Conservation (phyloP, 2,888 invertebrate species). For the Neoaliturus tenellus region DNA sequence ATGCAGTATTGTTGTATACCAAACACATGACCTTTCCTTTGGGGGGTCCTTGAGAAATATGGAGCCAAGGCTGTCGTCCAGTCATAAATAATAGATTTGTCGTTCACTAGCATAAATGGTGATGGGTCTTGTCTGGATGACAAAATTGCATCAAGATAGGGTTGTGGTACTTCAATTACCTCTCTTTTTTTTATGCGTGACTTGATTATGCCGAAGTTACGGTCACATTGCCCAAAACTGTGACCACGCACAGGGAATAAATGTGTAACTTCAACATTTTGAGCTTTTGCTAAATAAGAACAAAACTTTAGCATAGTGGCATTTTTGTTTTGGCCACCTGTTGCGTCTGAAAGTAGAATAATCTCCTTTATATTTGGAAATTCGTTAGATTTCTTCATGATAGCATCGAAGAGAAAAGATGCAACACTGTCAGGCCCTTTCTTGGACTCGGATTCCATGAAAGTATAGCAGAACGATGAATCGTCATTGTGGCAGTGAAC, state of each 20-base stretch:
- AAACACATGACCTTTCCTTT: background rate
- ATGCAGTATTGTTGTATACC: constrained; percentile 24
- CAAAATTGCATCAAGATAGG: constrained; percentile 15
- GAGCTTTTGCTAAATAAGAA: constrained; percentile 26
- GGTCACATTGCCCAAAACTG: constrained; percentile 43
- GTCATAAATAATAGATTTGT: constrained; percentile 11
- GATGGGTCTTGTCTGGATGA: constrained; percentile 7
- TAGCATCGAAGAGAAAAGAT: constrained; percentile 58
- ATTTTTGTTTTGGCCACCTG: constrained; percentile 59
- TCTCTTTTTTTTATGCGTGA: background rate
- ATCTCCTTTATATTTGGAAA: constrained; percentile 53
- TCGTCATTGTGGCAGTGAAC: too few relatives aligned
- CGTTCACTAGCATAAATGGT: background rate
- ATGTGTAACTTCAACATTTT: constrained; percentile 22
- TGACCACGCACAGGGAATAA: constrained; percentile 42
- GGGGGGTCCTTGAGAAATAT: background rate
- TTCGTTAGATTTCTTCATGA: constrained; percentile 31
- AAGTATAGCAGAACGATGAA: constrained; percentile 15
- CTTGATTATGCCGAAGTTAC: constrained; percentile 44
- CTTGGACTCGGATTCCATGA: constrained; percentile 56
- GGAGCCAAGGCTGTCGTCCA: background rate
- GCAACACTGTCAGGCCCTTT: constrained; percentile 59
- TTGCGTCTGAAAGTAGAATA: constrained; percentile 58
- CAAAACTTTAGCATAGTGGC: constrained; percentile 40
- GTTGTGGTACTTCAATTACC: constrained; percentile 8